These are phyloP conservation scores for Hyperoodon ampullatus DNA, from an alignment of 2,113 vertebrate species.

Conservation along the genomic window DNA sequence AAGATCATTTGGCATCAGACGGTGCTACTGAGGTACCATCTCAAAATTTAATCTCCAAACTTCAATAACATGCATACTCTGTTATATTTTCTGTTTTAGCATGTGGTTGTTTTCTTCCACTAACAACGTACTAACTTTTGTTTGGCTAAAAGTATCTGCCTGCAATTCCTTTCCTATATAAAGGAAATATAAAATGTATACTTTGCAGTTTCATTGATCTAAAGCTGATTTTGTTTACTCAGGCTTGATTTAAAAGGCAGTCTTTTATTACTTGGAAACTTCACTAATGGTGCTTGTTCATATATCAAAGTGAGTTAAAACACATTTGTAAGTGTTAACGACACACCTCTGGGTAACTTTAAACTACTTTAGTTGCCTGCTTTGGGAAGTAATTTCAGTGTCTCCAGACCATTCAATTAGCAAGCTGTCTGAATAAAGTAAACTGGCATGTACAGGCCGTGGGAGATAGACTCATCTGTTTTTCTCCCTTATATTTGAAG, in stretches of 20 bases:
- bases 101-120: not conserved
- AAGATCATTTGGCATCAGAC: not conserved
- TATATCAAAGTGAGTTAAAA: conserved; percentile 19
- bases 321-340: conserved; percentile 40
- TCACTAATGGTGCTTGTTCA: conserved; percentile 9
- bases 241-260: conserved; percentile 27
- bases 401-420: conserved; percentile 44
- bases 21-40: not conserved
- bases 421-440: conserved; percentile 47
- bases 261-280: conserved; percentile 28
- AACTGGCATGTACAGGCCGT: not conserved
- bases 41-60: conserved; percentile 3
- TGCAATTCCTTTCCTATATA: conserved; percentile 1
- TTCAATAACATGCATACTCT: not conserved
- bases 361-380: not conserved
- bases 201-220: not conserved
- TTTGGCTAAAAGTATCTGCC: not conserved
- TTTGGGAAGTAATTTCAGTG: conserved; percentile 42
- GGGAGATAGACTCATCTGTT: conserved; percentile 6
- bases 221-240: conserved; percentile 38
- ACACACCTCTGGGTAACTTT: conserved; percentile 38
- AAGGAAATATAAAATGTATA: not conserved
- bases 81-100: not conserved
- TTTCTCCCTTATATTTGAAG: not conserved
- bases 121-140: not conserved